These are phyloP conservation scores for Montipora cactus DNA, from an alignment of 64 coral and sea anemone species.

Conservation along the genomic window DNA sequence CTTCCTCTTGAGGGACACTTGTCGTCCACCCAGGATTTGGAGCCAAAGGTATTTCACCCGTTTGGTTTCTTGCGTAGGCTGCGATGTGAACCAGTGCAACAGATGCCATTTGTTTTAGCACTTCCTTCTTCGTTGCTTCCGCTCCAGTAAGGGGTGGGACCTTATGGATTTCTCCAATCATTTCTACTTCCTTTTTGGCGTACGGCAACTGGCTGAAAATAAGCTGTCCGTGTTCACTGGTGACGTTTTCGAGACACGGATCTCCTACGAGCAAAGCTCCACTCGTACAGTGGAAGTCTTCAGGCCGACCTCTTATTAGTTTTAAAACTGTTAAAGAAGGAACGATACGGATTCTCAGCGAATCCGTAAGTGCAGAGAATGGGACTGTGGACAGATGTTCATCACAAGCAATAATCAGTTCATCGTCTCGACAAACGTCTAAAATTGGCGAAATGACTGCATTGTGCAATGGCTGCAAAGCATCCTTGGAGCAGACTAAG, in stretches of 20 bases:
- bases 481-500: not conserved
- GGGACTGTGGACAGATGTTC: not conserved
- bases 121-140: not conserved
- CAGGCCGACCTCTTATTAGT: not conserved
- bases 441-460: not conserved
- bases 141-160: not conserved
- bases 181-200: conserved; percentile 26
- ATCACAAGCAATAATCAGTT: not conserved
- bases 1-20: not conserved
- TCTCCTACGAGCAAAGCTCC: conserved; percentile 1
- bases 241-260: not conserved
- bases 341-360: not conserved
- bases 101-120: not conserved
- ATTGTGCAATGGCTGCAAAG: not conserved
- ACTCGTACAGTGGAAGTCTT: not conserved
- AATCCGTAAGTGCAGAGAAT: not conserved
- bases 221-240: not conserved
- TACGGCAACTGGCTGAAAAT: not conserved
- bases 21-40: not conserved
- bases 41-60: conserved; percentile 8
- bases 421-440: not conserved
- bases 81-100: conserved; percentile 11
- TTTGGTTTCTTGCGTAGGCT: not conserved
- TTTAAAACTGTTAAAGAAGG: not conserved
- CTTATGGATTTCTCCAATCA: not conserved